A percentile compares a stretch with the other conserved stretches of the same genome.
phyloP scores from a whole-genome alignment of 2,888 invertebrate genomes.

The Frankliniella intonsa region DNA sequence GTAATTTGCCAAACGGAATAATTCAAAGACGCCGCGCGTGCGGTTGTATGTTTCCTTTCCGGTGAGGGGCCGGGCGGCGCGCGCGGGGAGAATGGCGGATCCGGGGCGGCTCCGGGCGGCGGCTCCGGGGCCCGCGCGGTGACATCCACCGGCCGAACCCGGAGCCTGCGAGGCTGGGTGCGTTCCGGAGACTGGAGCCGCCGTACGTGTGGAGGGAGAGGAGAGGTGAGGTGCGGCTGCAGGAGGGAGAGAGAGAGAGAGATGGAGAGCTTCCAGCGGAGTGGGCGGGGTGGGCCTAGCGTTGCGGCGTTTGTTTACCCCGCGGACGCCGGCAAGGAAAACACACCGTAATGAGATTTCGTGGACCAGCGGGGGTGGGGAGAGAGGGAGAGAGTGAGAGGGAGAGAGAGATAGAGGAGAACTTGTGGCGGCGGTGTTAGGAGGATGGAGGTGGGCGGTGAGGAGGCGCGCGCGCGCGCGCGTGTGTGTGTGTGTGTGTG shows the following conservation, averaged over 20 bases:
- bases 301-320: not conserved
- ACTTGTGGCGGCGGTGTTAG: not conserved
- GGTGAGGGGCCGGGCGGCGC: no score
- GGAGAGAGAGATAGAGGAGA: not conserved
- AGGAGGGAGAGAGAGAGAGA: not conserved
- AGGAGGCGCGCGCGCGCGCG: no score
- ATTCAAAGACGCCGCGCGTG: not conserved
- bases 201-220: no score
- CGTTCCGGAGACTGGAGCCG: no score
- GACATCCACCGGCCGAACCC: no score
- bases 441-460: no score
- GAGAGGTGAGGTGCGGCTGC: not conserved
- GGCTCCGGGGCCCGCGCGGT: no score
- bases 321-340: conserved; percentile 23
- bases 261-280: not conserved
- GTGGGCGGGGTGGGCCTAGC: not conserved
- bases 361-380: not conserved
- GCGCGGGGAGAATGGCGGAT: no score
- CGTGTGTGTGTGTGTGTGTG: no score
- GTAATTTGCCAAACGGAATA: conserved; percentile 2
- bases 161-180: no score
- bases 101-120: no score
- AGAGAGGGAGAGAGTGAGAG: not conserved
- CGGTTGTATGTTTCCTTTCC: no score
- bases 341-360: conserved; percentile 17